These are phyloP conservation scores for Microcaecilia unicolor DNA, from an alignment of 2,797 vertebrate species.

Conservation along the genomic window DNA sequence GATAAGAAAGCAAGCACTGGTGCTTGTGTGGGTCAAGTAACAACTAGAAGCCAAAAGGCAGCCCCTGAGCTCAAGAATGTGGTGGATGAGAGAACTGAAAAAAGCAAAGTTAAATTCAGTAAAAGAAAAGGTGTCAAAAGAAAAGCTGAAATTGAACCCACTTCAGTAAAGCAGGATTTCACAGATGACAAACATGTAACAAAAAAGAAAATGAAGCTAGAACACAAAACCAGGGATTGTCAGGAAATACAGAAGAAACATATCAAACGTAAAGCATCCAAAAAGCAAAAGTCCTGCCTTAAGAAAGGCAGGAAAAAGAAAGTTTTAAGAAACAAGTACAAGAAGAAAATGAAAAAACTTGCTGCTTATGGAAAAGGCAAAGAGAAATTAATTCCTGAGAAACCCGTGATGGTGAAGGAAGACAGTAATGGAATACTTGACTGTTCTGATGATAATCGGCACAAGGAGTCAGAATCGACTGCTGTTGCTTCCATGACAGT, in stretches of 20 bases:
- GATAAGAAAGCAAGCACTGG: constrained; percentile 31
- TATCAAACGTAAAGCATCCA: constrained; percentile 13
- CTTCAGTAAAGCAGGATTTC: constrained; percentile 25
- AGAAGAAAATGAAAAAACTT: constrained; percentile 32
- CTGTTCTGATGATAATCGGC: background rate
- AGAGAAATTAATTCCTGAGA: constrained; percentile 9
- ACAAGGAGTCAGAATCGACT: constrained; percentile 21
- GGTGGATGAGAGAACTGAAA: constrained; percentile 28
- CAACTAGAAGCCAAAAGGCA: constrained; percentile 47
- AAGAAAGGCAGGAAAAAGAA: constrained; percentile 55
- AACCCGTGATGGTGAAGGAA: constrained; percentile 1
- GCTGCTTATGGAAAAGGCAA: background rate
- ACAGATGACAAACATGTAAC: constrained; percentile 27
- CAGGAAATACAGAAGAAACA: constrained; percentile 30
- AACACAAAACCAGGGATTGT: constrained; percentile 27
- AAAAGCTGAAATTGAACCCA: constrained; percentile 52
- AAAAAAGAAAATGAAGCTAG: constrained; percentile 56
- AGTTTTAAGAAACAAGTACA: constrained; percentile 39
- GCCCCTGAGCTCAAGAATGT: constrained; percentile 36
- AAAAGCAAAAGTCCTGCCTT: constrained; percentile 29
- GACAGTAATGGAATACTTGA: constrained; percentile 1
- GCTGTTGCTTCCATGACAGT: constrained; percentile 8
- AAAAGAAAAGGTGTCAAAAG: constrained; percentile 68
- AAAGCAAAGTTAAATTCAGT: constrained; percentile 23
- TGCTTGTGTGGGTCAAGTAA: constrained; percentile 37